Percentiles rank a stretch among this genome's conserved stretches.
phyloP scores from a whole-genome alignment of 2,888 invertebrate genomes.

The Watsonalla cultraria region DNA sequence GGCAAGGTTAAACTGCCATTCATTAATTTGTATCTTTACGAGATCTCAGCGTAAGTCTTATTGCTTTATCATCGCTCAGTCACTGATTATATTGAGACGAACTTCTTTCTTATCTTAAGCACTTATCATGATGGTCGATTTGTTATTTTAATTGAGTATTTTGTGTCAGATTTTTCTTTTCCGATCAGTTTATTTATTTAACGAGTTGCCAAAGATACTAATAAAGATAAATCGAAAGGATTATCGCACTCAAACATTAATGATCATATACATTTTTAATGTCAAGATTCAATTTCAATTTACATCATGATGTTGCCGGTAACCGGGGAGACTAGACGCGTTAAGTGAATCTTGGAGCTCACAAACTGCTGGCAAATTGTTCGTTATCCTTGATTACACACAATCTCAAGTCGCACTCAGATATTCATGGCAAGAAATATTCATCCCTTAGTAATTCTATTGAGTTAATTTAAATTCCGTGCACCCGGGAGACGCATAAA shows the following conservation, averaged over 20 bases:
- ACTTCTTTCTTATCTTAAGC: no score
- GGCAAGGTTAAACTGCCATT: slow-evolving; percentile 22
- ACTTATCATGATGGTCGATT: no score
- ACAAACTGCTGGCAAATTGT: slow-evolving; percentile 6
- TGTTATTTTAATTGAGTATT: no score
- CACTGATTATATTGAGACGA: no score
- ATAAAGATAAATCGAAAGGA: no score
- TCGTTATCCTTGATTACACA: slow-evolving; percentile 27
- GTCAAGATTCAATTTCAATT: background rate
- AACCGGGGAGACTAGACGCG: background rate
- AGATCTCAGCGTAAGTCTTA: background rate
- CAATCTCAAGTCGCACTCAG: slow-evolving; percentile 20
- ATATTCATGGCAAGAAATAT: slow-evolving; percentile 31
- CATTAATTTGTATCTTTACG: slow-evolving; percentile 3
- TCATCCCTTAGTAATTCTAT: slow-evolving; percentile 44
- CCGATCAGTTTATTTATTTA: no score
- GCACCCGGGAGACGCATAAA: slow-evolving; percentile 51
- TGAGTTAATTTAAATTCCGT: slow-evolving; percentile 56
- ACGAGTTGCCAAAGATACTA: no score
- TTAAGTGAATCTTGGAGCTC: slow-evolving; percentile 6
- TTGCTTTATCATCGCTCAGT: background rate
- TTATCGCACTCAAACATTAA: no score
- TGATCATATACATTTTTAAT: background rate
- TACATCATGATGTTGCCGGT: background rate
- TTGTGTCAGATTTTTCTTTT: no score